Base-by-base conservation (phyloP, 2,797 vertebrate genomes). In the Darevskia mixta region DNA sequence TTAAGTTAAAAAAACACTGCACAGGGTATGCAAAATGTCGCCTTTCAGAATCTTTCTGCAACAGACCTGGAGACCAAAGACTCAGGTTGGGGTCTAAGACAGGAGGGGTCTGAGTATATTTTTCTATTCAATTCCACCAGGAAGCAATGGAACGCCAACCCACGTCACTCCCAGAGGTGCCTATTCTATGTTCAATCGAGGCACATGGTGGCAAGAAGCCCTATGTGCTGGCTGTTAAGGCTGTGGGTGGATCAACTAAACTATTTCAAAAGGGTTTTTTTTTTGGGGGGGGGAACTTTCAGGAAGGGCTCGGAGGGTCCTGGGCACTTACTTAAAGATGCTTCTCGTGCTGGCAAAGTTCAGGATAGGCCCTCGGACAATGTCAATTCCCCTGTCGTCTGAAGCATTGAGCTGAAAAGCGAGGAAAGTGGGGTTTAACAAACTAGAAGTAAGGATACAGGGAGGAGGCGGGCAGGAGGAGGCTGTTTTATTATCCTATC, bases 271-370 rank as follows among this genome's bases (percentile, higher is more conserved):
- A 55, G 49, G 49, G 13, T 4, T 4, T 55, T 15, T 55, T 15
- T 35, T 1, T 55, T 49, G 45, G 49, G 49, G 49, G 49, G 49
- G 49, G 13, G 3, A 55, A 55, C 49, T 55, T 55, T 55, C 49
- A 55, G 27, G 49, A 72, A 10, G 11, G 67, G 9, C 2, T 7
- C 4, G 1, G 41, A 55, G 85, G 6, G 1, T 75, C 5, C 17
- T 32, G 17, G 3, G 3, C 35, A 89, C 98, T 96, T 96, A 99
- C 98, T 99, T 99, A 95, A 99, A 99, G 95, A 99, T 99, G 86
- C 98, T 99, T 92, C 98, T 97, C 77, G 99, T 99, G 97, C 99
- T 99, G 94, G 99, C 97, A 8, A 99, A 99, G 92, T 98, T 99
- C 94, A 99, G 96, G 95, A 99, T 95, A 1, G 99, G 98, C 10